Evolutionary conservation across 2,888 invertebrate species (phyloP), one percentile per base, ranked within the genome.

Genomic region (Caenorhabditis macrosperma): DNA sequence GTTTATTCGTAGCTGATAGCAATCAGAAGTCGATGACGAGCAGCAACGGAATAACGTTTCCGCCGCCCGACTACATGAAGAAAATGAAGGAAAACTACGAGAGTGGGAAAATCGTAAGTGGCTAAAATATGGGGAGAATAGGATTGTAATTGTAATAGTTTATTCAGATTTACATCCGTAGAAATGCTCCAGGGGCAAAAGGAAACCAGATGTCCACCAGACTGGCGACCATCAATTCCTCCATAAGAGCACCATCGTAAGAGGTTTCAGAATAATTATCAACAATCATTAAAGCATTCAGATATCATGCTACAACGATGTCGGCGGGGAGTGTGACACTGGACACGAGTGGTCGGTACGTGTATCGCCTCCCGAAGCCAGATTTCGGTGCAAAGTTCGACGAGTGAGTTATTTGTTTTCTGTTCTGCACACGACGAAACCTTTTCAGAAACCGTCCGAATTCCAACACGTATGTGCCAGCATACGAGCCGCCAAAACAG

Each of bases 51-150:
- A 52, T 59, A 22, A 57, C 67, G 20, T 80, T 80, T 67, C 80
- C 80, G 30, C 66, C 76, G 4, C 80, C 80, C 28, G 80, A 80
- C 35, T 80, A 80, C 44, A 44, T 71, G 46, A 80, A 76, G 52
- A 52, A 67, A 44, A 80, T 80, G 76, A 80, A 80, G 52, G 80
- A 80, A 28, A 80, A 80, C 41, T 80, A 80, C 44, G 80, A 80
- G 10, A 80, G 50, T 66, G 80, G 80, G 1, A 80, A 80, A 22
- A 67, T 80, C 17, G 80, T 80, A 38, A 52, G 79, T 15, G 20
- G 46, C 20, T 22, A 17, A 22, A 2, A 57, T 24, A 50, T 17
- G 12, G 48, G 28, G 38, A 30, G 15, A 33, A n/a, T n/a, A n/a
- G n/a, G 10, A 12, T 28, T 46, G 2, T 20, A 48, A 10, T 33